Evolutionary conservation across 2,113 vertebrate genomes (phyloP).

Genomic region (Phyllopteryx taeniolatus): DNA sequence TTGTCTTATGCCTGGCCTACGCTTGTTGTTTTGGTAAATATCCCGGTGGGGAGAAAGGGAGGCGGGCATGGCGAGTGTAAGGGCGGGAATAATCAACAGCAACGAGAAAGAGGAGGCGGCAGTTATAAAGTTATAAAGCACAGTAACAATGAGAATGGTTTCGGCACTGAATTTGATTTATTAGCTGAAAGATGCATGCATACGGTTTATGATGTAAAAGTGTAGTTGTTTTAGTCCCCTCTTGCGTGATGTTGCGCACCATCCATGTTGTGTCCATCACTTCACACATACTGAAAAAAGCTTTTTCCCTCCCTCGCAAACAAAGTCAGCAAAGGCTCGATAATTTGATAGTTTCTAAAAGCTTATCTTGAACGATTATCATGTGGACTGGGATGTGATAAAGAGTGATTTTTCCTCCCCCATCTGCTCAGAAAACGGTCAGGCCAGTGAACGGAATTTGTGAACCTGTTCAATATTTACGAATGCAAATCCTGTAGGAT

Average conservation of each 20-base stretch:
- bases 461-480: no score
- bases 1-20: conserved; percentile 24
- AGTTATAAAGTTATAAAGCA: background rate
- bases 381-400: no score
- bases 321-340: background rate
- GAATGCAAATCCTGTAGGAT: no score
- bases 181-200: background rate
- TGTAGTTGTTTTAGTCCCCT: background rate
- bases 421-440: no score
- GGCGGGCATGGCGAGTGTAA: conserved; percentile 50
- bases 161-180: background rate
- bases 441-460: no score
- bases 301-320: background rate
- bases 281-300: background rate
- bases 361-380: no score
- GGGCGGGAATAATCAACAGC: conserved; percentile 49
- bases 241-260: background rate
- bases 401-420: no score
- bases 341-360: background rate
- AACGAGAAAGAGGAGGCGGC: conserved; percentile 1
- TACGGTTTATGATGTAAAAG: conserved; percentile 39
- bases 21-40: conserved; percentile 44
- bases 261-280: background rate
- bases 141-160: background rate
- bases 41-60: conserved; percentile 42